Evolutionary conservation across 2,888 invertebrate genomes (phyloP), one percentile per base, ranked within the genome.

Genomic region (Dryococelus australis): DNA sequence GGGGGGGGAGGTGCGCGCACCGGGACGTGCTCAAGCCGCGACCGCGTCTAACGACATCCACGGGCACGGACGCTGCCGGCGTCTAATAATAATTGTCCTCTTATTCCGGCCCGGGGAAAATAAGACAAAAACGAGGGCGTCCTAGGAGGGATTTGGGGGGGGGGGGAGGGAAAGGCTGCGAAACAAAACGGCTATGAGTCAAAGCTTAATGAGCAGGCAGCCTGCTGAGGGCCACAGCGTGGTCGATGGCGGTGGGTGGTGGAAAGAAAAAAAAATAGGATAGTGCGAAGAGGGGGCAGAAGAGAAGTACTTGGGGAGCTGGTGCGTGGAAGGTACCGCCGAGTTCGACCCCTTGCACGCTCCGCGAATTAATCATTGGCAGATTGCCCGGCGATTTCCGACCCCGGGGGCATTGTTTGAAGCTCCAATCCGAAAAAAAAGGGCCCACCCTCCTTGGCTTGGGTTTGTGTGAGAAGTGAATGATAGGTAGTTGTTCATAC

Each of bases 1-100:
- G 35, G 35, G 4, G 35, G 35, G 35, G 35, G 35, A 10, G 47
- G 83, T 9, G 3, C 28, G 28, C 1, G 83, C 27, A 26, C 20
- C 12, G 28, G 28, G 43, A 83, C 83, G 83, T 83, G 83, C 83
- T 83, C 83, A 28, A 83, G 83, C 9, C 28, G 13, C 83, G 83
- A 83, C 83, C 83, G 83, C 83, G 83, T 27, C 83, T 43, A 83
- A 83, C 83, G 83, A 83, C 65, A n/a, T 20, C 65, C 65, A 65
- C 65, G 65, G 65, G 65, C 35, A 35, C 35, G 65, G 65, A n/a
- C 65, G 51, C 35, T 35, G 35, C 80, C 83, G 16, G 83, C 83
- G 12, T 28, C 83, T 83, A 83, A 83, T 83, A 83, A 83, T 28
- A 83, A 83, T 83, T 83, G 83, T 83, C 28, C 83, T 83, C 83